Conservation (phyloP, 2,888 invertebrate genomes). For the Yponomeuta cagnagella region DNA sequence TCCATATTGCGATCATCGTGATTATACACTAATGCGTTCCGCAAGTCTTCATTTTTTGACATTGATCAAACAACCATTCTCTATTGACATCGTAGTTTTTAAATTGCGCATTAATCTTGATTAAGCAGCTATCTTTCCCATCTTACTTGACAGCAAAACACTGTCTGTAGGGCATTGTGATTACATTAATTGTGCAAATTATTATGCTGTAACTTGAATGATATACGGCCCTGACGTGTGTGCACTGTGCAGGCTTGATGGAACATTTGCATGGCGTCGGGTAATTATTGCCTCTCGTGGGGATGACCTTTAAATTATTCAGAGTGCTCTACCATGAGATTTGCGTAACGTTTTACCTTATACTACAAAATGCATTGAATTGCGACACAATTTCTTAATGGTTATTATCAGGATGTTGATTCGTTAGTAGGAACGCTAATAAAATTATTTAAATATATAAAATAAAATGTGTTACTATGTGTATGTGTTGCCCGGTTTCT, state of each 20-base stretch:
- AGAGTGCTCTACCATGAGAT: constrained; percentile 1
- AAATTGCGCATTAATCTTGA: neutral
- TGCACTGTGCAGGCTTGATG: constrained; percentile 19
- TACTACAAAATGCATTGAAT: neutral
- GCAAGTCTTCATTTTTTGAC: too few relatives aligned
- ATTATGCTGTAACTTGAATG: neutral
- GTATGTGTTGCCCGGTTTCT: too few relatives aligned
- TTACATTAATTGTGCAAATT: constrained; percentile 2
- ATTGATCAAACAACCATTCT: too few relatives aligned
- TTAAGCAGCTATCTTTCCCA: neutral
- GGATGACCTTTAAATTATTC: constrained; percentile 2
- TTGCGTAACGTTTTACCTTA: neutral
- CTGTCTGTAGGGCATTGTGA: neutral
- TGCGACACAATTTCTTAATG: neutral
- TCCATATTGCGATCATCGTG: too few relatives aligned
- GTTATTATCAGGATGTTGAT: neutral
- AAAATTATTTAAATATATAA: neutral
- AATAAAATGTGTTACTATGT: too few relatives aligned
- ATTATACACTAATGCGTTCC: too few relatives aligned
- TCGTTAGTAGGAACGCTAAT: neutral
- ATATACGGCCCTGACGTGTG: neutral
- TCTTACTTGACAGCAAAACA: neutral
- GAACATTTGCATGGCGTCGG: constrained; percentile 11
- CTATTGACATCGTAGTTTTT: too few relatives aligned
- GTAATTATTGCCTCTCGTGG: neutral